phyloP scores from a whole-genome alignment of 1,140 invertebrate genomes.

The Microvelia longipes region DNA sequence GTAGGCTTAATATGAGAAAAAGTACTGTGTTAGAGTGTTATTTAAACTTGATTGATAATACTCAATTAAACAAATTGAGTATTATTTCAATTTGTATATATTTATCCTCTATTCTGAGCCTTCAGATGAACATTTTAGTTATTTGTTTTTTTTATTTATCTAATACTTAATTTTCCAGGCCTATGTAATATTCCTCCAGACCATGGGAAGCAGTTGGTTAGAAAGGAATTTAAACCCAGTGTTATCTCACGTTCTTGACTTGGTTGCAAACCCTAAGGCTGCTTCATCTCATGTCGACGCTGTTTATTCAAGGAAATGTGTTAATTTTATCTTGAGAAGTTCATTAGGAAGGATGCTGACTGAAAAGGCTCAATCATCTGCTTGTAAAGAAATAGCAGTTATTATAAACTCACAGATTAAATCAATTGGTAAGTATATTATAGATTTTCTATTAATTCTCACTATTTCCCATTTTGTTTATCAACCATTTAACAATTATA shows the following conservation, averaged over 20 bases:
- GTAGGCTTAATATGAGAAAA: too few species aligned
- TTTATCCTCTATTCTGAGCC: too few species aligned
- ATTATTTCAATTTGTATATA: too few species aligned
- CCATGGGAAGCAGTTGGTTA: conserved; percentile 83
- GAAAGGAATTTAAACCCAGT: conserved; percentile 79
- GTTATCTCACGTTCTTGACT: conserved; percentile 74
- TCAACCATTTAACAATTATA: background rate
- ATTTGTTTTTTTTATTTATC: background rate
- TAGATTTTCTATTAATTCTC: conserved; percentile 6
- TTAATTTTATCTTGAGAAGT: conserved; percentile 84
- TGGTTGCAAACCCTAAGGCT: conserved; percentile 85
- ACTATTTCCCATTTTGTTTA: background rate
- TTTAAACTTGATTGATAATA: too few species aligned
- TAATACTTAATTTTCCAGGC: conserved; percentile 41
- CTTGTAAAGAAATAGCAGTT: conserved; percentile 84
- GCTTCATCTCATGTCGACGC: conserved; percentile 91
- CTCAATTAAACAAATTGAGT: too few species aligned
- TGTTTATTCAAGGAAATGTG: conserved; percentile 92
- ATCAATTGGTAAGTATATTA: conserved; percentile 46
- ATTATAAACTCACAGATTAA: conserved; percentile 91
- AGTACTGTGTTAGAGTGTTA: too few species aligned
- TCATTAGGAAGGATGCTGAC: conserved; percentile 75
- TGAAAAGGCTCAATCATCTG: conserved; percentile 90
- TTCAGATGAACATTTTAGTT: too few species aligned
- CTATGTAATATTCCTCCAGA: conserved; percentile 85